phyloP scores from a whole-genome alignment of 2,888 invertebrate species.

The Neoascia interrupta region DNA sequence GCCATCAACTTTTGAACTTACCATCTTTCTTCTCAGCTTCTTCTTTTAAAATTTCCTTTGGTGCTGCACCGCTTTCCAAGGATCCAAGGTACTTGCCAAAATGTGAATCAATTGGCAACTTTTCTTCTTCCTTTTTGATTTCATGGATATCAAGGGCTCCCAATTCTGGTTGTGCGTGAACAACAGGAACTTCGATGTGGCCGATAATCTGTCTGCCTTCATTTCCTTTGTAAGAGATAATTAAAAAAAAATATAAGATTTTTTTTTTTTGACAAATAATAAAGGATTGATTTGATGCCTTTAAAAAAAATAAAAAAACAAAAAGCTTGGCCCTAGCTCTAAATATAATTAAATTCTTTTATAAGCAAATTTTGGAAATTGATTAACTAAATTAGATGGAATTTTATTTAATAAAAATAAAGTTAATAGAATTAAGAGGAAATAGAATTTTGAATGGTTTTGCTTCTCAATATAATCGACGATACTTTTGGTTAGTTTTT shows the following conservation, averaged over 20 bases:
- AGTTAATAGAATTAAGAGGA: too few species aligned
- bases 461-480: too few species aligned
- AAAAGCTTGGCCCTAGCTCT: too few species aligned
- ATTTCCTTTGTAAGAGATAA: background rate
- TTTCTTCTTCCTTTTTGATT: constrained; percentile 4
- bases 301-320: too few species aligned
- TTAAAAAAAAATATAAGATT: background rate
- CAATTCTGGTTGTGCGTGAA: background rate
- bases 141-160: background rate
- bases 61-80: background rate
- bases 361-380: too few species aligned
- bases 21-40: constrained; percentile 7
- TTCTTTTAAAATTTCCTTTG: background rate
- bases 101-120: background rate
- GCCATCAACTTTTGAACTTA: background rate
- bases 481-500: too few species aligned
- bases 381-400: too few species aligned
- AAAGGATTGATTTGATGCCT: too few species aligned
- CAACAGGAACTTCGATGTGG: background rate
- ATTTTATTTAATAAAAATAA: too few species aligned
- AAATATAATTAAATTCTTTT: too few species aligned
- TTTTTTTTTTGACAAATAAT: too few species aligned
- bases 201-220: constrained; percentile 24
- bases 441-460: too few species aligned
- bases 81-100: constrained; percentile 33